Base-by-base conservation (phyloP, 2,113 vertebrate genomes). In the Manacus vitellinus region DNA sequence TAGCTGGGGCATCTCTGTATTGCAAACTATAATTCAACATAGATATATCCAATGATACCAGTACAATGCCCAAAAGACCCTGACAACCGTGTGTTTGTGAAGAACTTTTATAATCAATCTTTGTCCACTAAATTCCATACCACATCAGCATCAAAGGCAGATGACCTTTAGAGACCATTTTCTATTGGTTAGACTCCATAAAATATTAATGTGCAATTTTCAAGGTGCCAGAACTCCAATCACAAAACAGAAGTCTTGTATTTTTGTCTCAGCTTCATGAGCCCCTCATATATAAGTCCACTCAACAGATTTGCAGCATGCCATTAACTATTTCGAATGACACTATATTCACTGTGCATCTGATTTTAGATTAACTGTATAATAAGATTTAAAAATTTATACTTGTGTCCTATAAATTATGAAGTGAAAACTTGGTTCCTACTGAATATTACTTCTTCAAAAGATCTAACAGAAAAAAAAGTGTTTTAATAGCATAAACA, bases 171-270 rank as follows among this genome's bases (percentile, higher is more conserved):
- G 33, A 89, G 58, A 85, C 19, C 58, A 91, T 65, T 85, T 95
- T 88, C 74, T 46, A 76, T 18, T 74, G 81, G 71, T 67, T 77
- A 90, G 43, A 67, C 23, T 63, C 30, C 59, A 76, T 88, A 85
- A 94, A 96, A 95, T 70, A 94, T 83, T 94, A 70, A 96, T 67
- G 55, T 74, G 43, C 51, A 83, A 94, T 93, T 96, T 94, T 63
- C 67, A 85, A 44, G 1, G 0, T 63, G 67, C 59, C 63, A 86
- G 31, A 25, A 44, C 74, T 92, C 70, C 91, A 44, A 71, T 44
- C 58, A 59, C 68, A 81, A 75, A 81, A 54, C 43, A n/a, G 8
- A 73, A 81, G n/a, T 63, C 65, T 61, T 85, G 27, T 35, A 49
- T n/a, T 94, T 90, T 81, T 72, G 61, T 35, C 83, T 92, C 58